Evolutionary conservation across 2,113 vertebrate genomes (phyloP).

Genomic region (Elanoides forficatus): DNA sequence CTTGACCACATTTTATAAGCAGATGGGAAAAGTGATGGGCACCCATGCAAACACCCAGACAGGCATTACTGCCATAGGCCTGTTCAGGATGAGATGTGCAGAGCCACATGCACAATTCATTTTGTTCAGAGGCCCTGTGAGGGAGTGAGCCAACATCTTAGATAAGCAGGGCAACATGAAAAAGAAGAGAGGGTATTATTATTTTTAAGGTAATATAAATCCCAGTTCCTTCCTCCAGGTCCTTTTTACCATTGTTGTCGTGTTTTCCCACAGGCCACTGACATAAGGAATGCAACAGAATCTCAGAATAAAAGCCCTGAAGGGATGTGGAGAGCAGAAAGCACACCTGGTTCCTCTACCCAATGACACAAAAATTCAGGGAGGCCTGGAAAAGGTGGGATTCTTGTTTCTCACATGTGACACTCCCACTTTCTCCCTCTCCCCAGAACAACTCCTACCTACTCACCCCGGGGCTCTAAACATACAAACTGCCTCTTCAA

Average conservation of each 20-base stretch:
- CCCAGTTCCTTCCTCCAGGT: neutral
- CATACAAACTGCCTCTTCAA: neutral
- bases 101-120: neutral
- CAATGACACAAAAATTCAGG: neutral
- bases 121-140: neutral
- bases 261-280: neutral
- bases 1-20: neutral
- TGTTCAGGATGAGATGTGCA: neutral
- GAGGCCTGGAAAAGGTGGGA: constrained; percentile 4
- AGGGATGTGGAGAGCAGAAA: neutral
- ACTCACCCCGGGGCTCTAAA: neutral
- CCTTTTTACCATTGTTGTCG: neutral
- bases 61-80: neutral
- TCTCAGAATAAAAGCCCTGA: neutral
- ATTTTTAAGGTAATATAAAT: constrained; percentile 17
- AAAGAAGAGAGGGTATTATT: neutral
- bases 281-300: neutral
- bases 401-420: neutral
- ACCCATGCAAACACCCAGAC: neutral
- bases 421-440: neutral
- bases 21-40: neutral
- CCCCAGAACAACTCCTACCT: neutral
- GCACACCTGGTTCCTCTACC: neutral
- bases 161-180: neutral
- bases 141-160: neutral